phyloP scores from a whole-genome alignment of 2,797 vertebrate species.

The Merluccius polli region DNA sequence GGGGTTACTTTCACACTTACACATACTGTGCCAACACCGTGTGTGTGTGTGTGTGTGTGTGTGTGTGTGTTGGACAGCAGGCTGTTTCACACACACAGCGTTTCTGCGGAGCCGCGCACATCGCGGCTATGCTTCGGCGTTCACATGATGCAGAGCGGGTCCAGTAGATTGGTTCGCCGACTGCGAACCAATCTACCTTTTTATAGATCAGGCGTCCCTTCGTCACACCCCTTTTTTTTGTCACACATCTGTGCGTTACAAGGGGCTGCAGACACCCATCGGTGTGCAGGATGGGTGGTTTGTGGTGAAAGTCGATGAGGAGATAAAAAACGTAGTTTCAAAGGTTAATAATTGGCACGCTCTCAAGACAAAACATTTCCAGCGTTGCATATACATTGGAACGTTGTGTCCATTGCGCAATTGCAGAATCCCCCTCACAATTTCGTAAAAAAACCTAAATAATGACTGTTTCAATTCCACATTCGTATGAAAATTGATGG shows the following conservation, averaged over 20 bases:
- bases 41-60: background rate
- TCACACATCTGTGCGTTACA: background rate
- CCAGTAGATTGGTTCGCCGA: background rate
- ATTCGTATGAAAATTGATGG: background rate
- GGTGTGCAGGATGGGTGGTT: too few species aligned
- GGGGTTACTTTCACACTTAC: conserved; percentile 60
- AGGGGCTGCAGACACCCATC: background rate
- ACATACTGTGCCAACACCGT: conserved; percentile 52
- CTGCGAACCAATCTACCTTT: background rate
- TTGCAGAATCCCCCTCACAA: background rate
- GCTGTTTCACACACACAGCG: conserved; percentile 29
- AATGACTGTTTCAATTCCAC: background rate
- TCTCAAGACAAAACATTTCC: background rate
- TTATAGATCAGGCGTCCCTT: background rate
- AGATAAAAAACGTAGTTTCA: background rate
- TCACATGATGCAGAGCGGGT: conserved; percentile 11
- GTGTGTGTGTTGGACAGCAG: conserved; percentile 31
- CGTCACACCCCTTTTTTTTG: background rate
- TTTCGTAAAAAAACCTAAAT: background rate
- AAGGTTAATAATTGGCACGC: too few species aligned
- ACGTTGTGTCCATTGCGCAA: background rate
- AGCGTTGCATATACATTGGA: background rate
- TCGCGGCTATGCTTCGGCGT: conserved; percentile 42
- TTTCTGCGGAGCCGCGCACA: conserved; percentile 51
- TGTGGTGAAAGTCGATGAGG: background rate